A percentile compares a stretch with the other conserved stretches of the same genome.
Conservation (phyloP, 2,797 vertebrate species). For the Dendrocincla tyrannina region DNA sequence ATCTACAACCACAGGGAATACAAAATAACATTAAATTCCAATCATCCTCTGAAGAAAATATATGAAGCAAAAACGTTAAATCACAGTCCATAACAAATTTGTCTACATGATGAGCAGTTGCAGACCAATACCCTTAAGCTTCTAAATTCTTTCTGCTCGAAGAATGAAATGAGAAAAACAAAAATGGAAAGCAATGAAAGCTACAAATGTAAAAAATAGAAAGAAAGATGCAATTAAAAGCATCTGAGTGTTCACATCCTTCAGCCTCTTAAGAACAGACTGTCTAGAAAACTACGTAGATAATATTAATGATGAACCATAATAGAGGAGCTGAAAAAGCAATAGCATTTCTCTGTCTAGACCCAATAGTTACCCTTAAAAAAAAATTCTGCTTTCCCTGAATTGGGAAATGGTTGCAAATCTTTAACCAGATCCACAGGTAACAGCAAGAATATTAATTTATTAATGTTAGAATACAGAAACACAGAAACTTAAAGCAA, state of each 20-base stretch:
- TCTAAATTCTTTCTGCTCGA: neutral
- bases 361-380: neutral
- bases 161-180: neutral
- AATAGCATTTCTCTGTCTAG: neutral
- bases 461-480: neutral
- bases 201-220: neutral
- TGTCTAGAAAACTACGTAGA: neutral
- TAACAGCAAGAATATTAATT: neutral
- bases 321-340: neutral
- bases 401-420: neutral
- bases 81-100: conserved; percentile 4
- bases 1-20: neutral
- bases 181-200: neutral
- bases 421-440: neutral
- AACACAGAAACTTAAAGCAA: neutral
- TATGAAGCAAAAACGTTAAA: neutral
- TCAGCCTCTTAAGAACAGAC: neutral
- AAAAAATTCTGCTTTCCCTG: neutral
- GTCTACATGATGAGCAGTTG: neutral
- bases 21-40: neutral
- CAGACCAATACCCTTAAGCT: conserved; percentile 20
- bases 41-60: neutral
- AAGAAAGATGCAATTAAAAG: neutral
- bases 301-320: neutral
- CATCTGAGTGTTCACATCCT: neutral